A percentile compares a stretch with the other conserved stretches of the same genome.
phyloP scores from a whole-genome alignment of 2,888 invertebrate species.

The Gortyna flavago region DNA sequence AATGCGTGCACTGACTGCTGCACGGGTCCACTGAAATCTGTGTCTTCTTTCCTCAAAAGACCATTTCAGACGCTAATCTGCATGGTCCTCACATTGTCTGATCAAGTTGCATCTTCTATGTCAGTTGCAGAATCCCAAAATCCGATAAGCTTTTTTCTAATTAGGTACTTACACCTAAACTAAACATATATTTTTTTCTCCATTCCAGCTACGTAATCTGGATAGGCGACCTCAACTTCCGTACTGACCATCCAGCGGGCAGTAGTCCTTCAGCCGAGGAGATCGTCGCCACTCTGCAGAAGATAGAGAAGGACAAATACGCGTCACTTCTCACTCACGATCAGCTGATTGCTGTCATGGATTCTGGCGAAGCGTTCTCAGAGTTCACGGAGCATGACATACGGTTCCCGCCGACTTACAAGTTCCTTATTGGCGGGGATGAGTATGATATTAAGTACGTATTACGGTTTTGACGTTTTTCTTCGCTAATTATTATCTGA shows the following conservation, averaged over 20 bases:
- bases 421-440: conserved; percentile 93
- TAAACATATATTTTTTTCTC: neutral
- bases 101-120: too few relatives aligned
- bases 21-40: too few relatives aligned
- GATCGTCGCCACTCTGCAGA: conserved; percentile 91
- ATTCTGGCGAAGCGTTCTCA: conserved; percentile 94
- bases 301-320: conserved; percentile 92
- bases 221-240: conserved; percentile 97
- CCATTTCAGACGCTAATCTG: neutral
- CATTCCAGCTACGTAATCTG: conserved; percentile 95
- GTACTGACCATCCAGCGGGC: conserved; percentile 92
- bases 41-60: too few relatives aligned
- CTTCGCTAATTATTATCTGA: neutral
- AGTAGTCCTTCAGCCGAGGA: conserved; percentile 91
- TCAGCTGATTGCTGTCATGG: conserved; percentile 93
- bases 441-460: conserved; percentile 95
- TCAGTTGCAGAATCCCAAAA: neutral
- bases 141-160: neutral
- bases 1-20: too few relatives aligned
- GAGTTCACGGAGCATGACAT: conserved; percentile 94
- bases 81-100: neutral
- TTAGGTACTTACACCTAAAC: neutral
- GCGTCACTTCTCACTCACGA: conserved; percentile 93
- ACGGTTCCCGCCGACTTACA: conserved; percentile 96
- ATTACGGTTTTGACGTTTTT: neutral